Base-by-base conservation (phyloP, 2,888 invertebrate species). In the Andrena camellia region DNA sequence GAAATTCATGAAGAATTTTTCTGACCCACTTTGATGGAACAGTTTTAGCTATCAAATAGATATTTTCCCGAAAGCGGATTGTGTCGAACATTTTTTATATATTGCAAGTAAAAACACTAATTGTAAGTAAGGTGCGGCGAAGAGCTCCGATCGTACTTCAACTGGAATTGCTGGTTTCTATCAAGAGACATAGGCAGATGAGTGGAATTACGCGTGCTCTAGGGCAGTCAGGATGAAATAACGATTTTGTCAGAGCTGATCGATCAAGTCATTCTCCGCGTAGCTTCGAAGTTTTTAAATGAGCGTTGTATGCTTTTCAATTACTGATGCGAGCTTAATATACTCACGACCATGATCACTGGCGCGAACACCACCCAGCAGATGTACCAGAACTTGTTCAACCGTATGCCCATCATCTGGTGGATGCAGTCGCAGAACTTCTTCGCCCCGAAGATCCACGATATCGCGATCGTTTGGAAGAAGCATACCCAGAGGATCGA, bases 311-410 rank as follows among this genome's bases (percentile, higher is more conserved):
- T 13, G 13, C 42, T 42, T 4, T 42, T 42, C 17, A 20, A 20
- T 52, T 67, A 50, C 13, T 29, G 0, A 48, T 2, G 5, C 29
- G n/a, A 67, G 23, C 2, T 54, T 0, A 0, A 64, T 29, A 33
- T 72, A 94, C 95, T 94, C 92, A 96, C 96, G 85, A 95, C 91
- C 95, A 96, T 96, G 64, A 96, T 95, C 26, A 94, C 90, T 0
- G 96, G 96, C 1, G 96, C 95, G 74, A 95, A 94, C 83, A 95
- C 95, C 80, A 96, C 95, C 96, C 96, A 96, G 88, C 96, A 95
- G 74, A 96, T 92, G 67, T 94, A 94, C 95, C 95, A 96, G 89
- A 95, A 95, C 68, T 90, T 92, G 83, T 94, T 95, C 26, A 96
- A 94, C 62, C 94, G 94, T 54, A 95, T 94, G 8, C 96, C 96